phyloP scores from a whole-genome alignment of 2,888 invertebrate genomes.

The Synanthedon formicaeformis region DNA sequence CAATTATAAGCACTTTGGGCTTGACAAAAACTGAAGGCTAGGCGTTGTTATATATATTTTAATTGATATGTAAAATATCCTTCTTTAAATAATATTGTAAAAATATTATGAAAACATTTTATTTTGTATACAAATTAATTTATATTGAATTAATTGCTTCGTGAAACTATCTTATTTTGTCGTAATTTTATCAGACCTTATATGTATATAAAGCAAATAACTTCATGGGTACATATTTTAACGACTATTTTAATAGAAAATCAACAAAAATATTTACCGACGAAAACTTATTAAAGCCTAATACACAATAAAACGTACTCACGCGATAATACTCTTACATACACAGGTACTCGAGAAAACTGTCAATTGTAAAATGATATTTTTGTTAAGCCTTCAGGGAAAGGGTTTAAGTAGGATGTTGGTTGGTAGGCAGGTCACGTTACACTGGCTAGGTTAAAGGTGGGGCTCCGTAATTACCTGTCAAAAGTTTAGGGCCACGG shows the following conservation, averaged over 20 bases:
- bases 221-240: not conserved
- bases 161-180: no score
- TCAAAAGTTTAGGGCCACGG: slow-evolving; percentile 16
- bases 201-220: no score
- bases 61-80: no score
- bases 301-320: slow-evolving; percentile 15
- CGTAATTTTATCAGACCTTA: no score
- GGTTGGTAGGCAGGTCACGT: not conserved
- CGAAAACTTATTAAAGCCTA: slow-evolving; percentile 15
- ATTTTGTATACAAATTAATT: no score
- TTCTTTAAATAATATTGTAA: no score
- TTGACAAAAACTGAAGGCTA: no score
- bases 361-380: not conserved
- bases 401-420: not conserved
- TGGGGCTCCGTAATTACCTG: slow-evolving; percentile 15
- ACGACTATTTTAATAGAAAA: not conserved
- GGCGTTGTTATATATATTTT: no score
- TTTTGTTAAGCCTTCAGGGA: not conserved
- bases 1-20: no score
- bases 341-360: slow-evolving; percentile 8
- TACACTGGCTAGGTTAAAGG: slow-evolving; percentile 1
- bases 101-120: no score
- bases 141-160: no score
- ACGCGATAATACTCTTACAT: slow-evolving; percentile 10
- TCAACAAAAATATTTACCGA: slow-evolving; percentile 4